Base-by-base conservation (phyloP, 2,113 vertebrate genomes). In the Semicossyphus pulcher region DNA sequence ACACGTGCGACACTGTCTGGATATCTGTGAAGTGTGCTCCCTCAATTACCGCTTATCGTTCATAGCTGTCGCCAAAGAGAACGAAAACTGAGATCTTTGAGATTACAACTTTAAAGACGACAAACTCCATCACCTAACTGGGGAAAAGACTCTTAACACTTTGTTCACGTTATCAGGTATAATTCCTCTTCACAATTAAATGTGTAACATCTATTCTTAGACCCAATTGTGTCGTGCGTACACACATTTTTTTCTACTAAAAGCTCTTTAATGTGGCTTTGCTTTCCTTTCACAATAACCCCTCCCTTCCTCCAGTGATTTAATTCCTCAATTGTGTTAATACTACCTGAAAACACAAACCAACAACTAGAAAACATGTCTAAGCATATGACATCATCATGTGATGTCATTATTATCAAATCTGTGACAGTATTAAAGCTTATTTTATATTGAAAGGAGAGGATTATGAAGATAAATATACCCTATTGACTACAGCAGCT, bases 391-490 rank as follows among this genome's bases (percentile, higher is more conserved):
- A 51, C 10, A 32, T 7, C 16, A 62, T 36, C 47, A 11, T 26
- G 37, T 63, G 15, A 1, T 15, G 39, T 58, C 20, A 39, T 71
- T 67, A 48, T 44, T 34, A 80, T 67, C 51, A 52, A 56, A 56
- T 56, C 11, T 59, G 23, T 45, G 67, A 39, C 28, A 57, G n/a
- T 36, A 26, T 72, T 51, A 64, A 67, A 44, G 71, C 14, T 14
- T 62, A 20, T 45, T 81, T 34, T 9, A 31, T 57, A 67, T 61
- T 48, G 60, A 84, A 60, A 34, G 21, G 9, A 56, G 37, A 53
- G 72, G 67, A 76, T 60, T 80, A 85, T 39, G 63, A 59, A 83
- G 72, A 72, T 41, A 83, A 81, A 85, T 74, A 58, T 58, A 51
- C 25, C 63, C 29, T 34, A 59, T 59, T 86, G 45, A 80, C 66